A percentile compares a stretch with the other conserved stretches of the same genome.
Conservation (phyloP, 2,888 invertebrate species). For the Parnassius mnemosyne region DNA sequence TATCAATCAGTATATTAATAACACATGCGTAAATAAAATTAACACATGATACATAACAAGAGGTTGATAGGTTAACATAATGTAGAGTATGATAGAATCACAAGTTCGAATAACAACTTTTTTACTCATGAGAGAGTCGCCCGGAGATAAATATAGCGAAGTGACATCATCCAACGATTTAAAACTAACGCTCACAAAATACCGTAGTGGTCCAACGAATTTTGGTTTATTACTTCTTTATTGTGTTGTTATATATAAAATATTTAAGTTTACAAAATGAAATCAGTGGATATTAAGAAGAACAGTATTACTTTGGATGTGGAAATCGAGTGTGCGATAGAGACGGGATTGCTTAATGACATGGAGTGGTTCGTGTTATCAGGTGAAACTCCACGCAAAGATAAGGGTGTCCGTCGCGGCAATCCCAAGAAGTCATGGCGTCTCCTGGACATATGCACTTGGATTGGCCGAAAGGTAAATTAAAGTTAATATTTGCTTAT, state of each 20-base stretch:
- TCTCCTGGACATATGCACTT: slow-evolving; percentile 64
- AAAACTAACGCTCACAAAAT: slow-evolving; percentile 36
- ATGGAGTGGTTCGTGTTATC: slow-evolving; percentile 67
- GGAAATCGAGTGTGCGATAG: slow-evolving; percentile 59
- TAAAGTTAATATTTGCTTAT: not conserved
- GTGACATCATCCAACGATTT: slow-evolving; percentile 39
- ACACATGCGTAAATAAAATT: not conserved
- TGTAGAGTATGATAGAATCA: not conserved
- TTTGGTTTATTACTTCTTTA: not conserved
- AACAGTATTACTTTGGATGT: slow-evolving; percentile 55
- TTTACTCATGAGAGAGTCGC: slow-evolving; percentile 25
- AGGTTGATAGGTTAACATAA: slow-evolving; percentile 36
- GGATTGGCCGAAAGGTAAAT: slow-evolving; percentile 71
- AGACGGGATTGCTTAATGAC: slow-evolving; percentile 52
- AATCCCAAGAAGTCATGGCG: slow-evolving; percentile 57
- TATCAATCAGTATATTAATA: not conserved
- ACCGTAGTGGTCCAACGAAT: not conserved
- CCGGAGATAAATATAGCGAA: slow-evolving; percentile 31
- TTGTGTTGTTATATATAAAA: slow-evolving; percentile 7
- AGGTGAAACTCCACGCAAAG: slow-evolving; percentile 64
- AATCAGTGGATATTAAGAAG: slow-evolving; percentile 39
- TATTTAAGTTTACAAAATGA: slow-evolving; percentile 7
- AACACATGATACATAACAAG: slow-evolving; percentile 28
- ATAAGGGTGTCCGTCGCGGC: slow-evolving; percentile 49
- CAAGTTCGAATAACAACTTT: slow-evolving; percentile 1